These are phyloP conservation scores for Tuta absoluta DNA, from an alignment of 2,888 invertebrate species.

Conservation along the genomic window DNA sequence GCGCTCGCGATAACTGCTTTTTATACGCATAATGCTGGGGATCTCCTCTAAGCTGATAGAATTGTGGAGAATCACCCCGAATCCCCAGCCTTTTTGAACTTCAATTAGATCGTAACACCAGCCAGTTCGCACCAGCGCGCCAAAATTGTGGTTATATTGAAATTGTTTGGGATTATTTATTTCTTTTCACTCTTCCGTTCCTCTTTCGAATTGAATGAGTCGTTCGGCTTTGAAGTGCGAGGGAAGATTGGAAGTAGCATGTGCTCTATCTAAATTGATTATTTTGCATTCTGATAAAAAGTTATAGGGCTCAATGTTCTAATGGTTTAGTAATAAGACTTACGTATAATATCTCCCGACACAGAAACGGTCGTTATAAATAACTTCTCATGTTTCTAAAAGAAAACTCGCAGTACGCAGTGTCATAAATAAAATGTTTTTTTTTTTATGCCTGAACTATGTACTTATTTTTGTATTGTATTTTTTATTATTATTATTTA, in stretches of 20 bases:
- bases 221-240: not conserved
- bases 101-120: constrained; percentile 80
- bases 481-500: too few species aligned
- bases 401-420: too few species aligned
- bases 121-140: constrained; percentile 75
- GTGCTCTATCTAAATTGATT: not conserved
- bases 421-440: too few species aligned
- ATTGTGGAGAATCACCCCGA: constrained; percentile 79
- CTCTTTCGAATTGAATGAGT: not conserved
- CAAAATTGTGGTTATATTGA: constrained; percentile 78
- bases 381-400: too few species aligned
- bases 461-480: too few species aligned
- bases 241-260: constrained; percentile 2
- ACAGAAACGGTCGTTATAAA: too few species aligned
- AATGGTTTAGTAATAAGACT: too few species aligned
- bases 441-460: too few species aligned
- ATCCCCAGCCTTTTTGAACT: constrained; percentile 79
- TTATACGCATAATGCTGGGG: constrained; percentile 78
- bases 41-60: constrained; percentile 80
- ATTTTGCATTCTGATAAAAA: not conserved
- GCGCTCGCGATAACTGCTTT: constrained; percentile 75
- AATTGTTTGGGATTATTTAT: constrained; percentile 72
- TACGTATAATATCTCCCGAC: too few species aligned
- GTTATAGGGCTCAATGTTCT: too few species aligned
- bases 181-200: constrained; percentile 43